Percentiles rank a stretch among this genome's conserved stretches.
Evolutionary conservation across 2,797 vertebrate species (phyloP).

Genomic region (Cyclopterus lumpus): DNA sequence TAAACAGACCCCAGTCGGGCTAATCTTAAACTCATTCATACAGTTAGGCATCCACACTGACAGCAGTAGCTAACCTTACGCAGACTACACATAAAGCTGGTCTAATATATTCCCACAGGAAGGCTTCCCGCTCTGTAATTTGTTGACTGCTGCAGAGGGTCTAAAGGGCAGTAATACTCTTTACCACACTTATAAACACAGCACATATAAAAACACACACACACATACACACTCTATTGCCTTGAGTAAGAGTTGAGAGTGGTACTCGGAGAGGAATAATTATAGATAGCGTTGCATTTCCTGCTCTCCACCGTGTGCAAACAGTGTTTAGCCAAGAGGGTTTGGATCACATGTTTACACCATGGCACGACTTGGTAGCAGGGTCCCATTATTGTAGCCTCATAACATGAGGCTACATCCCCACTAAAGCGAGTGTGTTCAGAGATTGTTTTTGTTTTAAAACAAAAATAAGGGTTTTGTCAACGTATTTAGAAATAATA

Average conservation of each 20-base stretch:
- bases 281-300: conserved; percentile 74
- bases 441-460: not conserved
- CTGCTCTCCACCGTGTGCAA: conserved; percentile 61
- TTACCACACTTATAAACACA: conserved; percentile 68
- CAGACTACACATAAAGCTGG: conserved; percentile 63
- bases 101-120: conserved; percentile 76
- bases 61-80: conserved; percentile 46
- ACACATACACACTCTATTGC: conserved; percentile 23
- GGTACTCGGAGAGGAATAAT: conserved; percentile 67
- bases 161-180: conserved; percentile 68
- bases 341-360: conserved; percentile 63
- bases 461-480: not conserved
- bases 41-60: conserved; percentile 47
- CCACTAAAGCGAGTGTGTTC: not conserved
- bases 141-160: conserved; percentile 72
- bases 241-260: conserved; percentile 63
- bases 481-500: not conserved
- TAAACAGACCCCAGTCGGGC: conserved; percentile 44
- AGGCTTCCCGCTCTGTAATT: conserved; percentile 72
- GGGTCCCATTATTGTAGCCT: conserved; percentile 48
- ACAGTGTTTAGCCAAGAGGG: conserved; percentile 61
- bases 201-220: conserved; percentile 10
- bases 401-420: conserved; percentile 1
- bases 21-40: conserved; percentile 67
- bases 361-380: conserved; percentile 46